phyloP scores from a whole-genome alignment of 2,113 vertebrate species.

The Cichladusa arquata region DNA sequence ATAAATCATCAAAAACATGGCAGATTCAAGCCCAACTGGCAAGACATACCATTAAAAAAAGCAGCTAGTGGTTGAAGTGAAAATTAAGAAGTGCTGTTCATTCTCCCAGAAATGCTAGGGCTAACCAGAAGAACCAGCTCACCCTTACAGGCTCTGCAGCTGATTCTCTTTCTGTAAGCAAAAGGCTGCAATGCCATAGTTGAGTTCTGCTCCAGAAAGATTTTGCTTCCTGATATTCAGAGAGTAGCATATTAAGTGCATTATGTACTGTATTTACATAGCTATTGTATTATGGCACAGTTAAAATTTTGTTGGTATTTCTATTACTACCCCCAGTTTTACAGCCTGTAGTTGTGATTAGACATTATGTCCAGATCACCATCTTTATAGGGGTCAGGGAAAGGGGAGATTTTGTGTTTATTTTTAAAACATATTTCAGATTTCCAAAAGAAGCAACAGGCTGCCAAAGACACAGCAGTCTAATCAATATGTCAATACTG shows the following conservation, averaged over 20 bases:
- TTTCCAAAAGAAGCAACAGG: constrained; percentile 19
- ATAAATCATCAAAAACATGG: constrained; percentile 67
- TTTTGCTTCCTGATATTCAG: neutral
- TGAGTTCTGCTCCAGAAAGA: constrained; percentile 6
- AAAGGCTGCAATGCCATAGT: neutral
- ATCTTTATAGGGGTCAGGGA: neutral
- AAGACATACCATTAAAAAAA: constrained; percentile 37
- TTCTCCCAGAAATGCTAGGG: constrained; percentile 29
- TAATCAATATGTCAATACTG: constrained; percentile 10
- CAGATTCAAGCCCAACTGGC: constrained; percentile 56
- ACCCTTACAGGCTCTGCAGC: neutral
- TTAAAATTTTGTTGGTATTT: constrained; percentile 2
- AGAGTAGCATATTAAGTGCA: constrained; percentile 33
- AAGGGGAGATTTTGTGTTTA: neutral
- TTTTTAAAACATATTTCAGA: neutral
- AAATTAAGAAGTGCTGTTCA: constrained; percentile 23
- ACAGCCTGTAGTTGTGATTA: neutral
- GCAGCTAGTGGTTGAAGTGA: constrained; percentile 38
- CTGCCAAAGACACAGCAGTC: neutral
- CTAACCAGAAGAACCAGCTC: constrained; percentile 51
- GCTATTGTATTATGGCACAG: neutral
- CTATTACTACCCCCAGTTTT: neutral
- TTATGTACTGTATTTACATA: constrained; percentile 4
- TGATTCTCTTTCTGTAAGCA: neutral
- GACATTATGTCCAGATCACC: neutral